These are phyloP conservation scores for Sphinx pinastri DNA, from an alignment of 2,888 invertebrate genomes.

Conservation along the genomic window DNA sequence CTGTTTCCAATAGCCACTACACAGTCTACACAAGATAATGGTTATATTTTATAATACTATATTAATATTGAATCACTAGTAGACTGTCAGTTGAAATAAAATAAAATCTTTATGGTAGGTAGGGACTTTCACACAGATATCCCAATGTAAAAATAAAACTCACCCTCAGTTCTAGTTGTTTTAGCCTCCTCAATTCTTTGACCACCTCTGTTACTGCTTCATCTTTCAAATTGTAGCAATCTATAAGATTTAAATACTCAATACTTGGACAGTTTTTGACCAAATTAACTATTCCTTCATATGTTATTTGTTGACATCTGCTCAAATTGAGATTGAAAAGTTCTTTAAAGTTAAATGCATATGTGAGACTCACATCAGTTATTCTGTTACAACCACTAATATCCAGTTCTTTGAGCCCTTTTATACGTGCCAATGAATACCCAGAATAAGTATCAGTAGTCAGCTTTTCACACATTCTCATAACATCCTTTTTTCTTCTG, in stretches of 20 bases:
- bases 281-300: slow-evolving; percentile 85
- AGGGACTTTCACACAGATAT: no score
- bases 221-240: slow-evolving; percentile 88
- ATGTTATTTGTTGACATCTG: slow-evolving; percentile 88
- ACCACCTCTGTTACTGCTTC: slow-evolving; percentile 76
- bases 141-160: slow-evolving; percentile 33
- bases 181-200: slow-evolving; percentile 74
- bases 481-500: slow-evolving; percentile 85
- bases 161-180: slow-evolving; percentile 84
- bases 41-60: no score
- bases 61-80: no score
- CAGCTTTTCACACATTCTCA: slow-evolving; percentile 84
- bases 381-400: slow-evolving; percentile 88
- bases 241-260: slow-evolving; percentile 86
- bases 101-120: no score
- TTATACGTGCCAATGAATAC: slow-evolving; percentile 82
- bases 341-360: slow-evolving; percentile 87
- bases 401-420: slow-evolving; percentile 84
- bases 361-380: slow-evolving; percentile 88
- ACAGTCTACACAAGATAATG: no score
- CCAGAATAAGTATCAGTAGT: slow-evolving; percentile 70
- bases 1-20: no score
- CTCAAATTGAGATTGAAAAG: slow-evolving; percentile 85
- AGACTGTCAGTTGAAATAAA: no score
- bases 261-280: slow-evolving; percentile 87